Conservation (phyloP, 2,797 vertebrate species). For the Cichlasoma orientale region DNA sequence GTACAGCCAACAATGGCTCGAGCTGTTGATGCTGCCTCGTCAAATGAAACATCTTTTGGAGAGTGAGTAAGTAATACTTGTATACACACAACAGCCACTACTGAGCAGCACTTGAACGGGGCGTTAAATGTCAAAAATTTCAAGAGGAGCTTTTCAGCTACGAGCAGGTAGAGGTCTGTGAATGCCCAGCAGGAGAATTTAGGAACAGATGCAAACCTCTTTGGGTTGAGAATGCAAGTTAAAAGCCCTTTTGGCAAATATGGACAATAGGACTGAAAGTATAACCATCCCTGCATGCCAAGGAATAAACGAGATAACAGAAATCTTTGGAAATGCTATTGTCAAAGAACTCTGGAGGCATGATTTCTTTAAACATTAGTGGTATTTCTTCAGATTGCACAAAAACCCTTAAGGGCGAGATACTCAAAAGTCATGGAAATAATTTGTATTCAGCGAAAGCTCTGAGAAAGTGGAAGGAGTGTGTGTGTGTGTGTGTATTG, state of each 20-base stretch:
- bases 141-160: neutral
- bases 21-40: slow-evolving; percentile 8
- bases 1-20: neutral
- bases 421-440: slow-evolving; percentile 10
- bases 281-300: neutral
- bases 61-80: slow-evolving; percentile 18
- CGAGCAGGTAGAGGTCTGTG: neutral
- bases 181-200: neutral
- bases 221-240: neutral
- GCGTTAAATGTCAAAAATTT: neutral
- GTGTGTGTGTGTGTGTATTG: slow-evolving; percentile 3
- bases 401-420: neutral
- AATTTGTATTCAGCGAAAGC: slow-evolving; percentile 36
- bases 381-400: slow-evolving; percentile 44
- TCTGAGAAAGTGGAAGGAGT: slow-evolving; percentile 5
- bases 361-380: slow-evolving; percentile 27
- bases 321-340: slow-evolving; percentile 10
- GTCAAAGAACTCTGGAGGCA: slow-evolving; percentile 15
- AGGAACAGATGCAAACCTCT: neutral
- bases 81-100: neutral
- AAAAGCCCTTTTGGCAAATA: neutral
- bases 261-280: neutral
- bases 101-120: neutral
- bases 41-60: slow-evolving; percentile 1
- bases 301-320: slow-evolving; percentile 13